Evolutionary conservation across 2,888 invertebrate genomes (phyloP), one percentile per base, ranked within the genome.

Genomic region (Octodonta nipae): DNA sequence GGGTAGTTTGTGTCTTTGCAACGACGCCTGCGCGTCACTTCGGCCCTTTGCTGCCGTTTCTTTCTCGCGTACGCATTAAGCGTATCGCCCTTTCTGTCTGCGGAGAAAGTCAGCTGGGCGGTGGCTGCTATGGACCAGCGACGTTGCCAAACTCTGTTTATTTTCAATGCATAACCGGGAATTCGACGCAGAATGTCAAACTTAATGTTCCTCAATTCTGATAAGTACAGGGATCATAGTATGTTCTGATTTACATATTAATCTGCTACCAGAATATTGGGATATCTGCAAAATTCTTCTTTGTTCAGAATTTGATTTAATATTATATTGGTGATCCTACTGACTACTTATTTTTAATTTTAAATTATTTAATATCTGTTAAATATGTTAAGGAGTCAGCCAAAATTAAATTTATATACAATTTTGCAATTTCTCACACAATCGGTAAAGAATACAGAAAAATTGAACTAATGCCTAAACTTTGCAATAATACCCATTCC

Each of bases 81-180:
- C 50, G 52, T 54, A 49, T 47, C 44, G 47, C 52, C 45, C 41
- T 58, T 55, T 55, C 52, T 53, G 50, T 63, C 55, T 51, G 51
- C 51, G 46, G 47, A 50, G 51, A 49, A 55, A 61, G 52, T 54
- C 57, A 55, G 62, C 64, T 63, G 64, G 65, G 65, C 64, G 65
- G 65, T 65, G 66, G 65, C 65, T 61, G 58, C 48, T 52, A 53
- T 51, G 54, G 54, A 52, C 54, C 54, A 53, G 50, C 50, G 47
- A 48, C 47, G 52, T 53, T 51, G 25, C 34, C 22, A 11, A 22
- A 3, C 4, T n/a, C n/a, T n/a, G n/a, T n/a, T n/a, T n/a, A n/a
- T n/a, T n/a, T n/a, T n/a, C n/a, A n/a, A n/a, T n/a, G 24, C 24
- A 10, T 24, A 3, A 11, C 24, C 10, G 6, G 11, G 24, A 11